These are phyloP conservation scores for Malthinus seriepunctatus DNA, from an alignment of 2,888 invertebrate species.

Conservation along the genomic window DNA sequence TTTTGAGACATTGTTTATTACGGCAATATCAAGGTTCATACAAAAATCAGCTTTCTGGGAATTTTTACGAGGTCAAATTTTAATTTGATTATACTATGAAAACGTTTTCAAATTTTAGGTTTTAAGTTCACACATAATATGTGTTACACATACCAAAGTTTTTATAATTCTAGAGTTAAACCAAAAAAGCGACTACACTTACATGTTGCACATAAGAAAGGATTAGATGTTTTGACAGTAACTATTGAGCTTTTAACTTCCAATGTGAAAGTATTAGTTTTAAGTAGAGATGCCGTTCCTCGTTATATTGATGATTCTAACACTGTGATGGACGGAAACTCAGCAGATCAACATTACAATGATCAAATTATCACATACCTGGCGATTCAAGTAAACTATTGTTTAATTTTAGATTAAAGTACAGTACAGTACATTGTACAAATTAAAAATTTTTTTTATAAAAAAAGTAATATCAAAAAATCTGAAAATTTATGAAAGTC, in stretches of 20 bases:
- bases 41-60: too few relatives aligned
- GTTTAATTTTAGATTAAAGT: not conserved
- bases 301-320: not conserved
- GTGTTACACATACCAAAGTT: not conserved
- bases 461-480: too few relatives aligned
- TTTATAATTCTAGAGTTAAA: conserved; percentile 1
- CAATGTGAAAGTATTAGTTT: conserved; percentile 9
- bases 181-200: not conserved
- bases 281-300: conserved; percentile 11
- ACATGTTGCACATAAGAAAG: conserved; percentile 1
- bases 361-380: conserved; percentile 9
- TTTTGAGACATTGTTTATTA: too few relatives aligned
- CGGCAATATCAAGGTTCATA: too few relatives aligned
- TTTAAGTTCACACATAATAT: not conserved
- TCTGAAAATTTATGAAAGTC: too few relatives aligned
- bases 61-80: too few relatives aligned
- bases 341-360: not conserved
- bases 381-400: conserved; percentile 3
- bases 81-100: too few relatives aligned
- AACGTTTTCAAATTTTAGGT: not conserved
- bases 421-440: not conserved
- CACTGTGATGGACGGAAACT: conserved; percentile 11
- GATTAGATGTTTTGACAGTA: not conserved
- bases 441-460: too few relatives aligned
- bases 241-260: conserved; percentile 13